Conservation (phyloP, 2,113 vertebrate genomes). For the Galbula dea region DNA sequence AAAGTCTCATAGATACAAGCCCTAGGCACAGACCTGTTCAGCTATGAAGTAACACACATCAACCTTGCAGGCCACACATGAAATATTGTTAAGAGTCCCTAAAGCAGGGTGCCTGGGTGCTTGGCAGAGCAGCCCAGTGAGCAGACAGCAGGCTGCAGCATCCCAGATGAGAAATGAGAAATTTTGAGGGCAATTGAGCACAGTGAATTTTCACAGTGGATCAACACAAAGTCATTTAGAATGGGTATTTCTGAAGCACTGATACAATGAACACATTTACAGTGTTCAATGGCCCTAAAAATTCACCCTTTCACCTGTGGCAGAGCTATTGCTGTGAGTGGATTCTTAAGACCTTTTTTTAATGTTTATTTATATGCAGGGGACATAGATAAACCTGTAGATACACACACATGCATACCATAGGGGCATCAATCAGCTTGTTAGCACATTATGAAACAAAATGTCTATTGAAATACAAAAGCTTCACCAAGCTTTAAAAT, state of each 20-base stretch:
- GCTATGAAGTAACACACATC: not conserved
- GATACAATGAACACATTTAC: conserved; percentile 58
- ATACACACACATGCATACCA: not conserved
- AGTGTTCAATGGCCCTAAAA: conserved; percentile 51
- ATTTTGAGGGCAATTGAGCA: conserved; percentile 63
- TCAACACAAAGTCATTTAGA: conserved; percentile 53
- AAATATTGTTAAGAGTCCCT: not conserved
- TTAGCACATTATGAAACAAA: not conserved
- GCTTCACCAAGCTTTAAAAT: not conserved
- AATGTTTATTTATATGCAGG: not conserved
- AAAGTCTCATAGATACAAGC: not conserved
- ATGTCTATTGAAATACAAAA: not conserved
- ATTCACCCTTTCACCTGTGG: conserved; percentile 42
- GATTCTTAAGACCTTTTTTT: not conserved
- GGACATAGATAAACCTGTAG: not conserved
- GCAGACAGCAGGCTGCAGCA: conserved; percentile 1
- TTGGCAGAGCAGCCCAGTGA: not conserved
- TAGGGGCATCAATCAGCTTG: not conserved
- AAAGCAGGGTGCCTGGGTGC: not conserved
- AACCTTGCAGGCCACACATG: not conserved
- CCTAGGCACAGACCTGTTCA: not conserved
- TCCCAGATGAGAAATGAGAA: conserved; percentile 50
- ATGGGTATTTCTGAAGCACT: conserved; percentile 49
- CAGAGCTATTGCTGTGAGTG: not conserved
- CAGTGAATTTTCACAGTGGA: conserved; percentile 54